Base-by-base conservation (phyloP, 1,140 invertebrate species). In the Procambarus virginalis region DNA sequence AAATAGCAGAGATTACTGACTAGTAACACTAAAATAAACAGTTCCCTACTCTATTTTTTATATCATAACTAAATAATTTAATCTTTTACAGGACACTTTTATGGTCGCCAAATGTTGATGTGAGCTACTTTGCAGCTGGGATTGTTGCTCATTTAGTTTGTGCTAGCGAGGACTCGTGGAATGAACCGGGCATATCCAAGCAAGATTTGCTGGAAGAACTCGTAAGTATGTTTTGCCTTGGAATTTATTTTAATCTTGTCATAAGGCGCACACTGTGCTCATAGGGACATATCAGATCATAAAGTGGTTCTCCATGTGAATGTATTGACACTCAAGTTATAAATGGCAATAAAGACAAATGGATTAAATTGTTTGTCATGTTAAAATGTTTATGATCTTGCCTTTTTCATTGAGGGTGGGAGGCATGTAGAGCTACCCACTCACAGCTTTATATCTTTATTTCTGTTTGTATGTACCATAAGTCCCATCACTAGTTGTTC, bases 41-140 rank as follows among this genome's bases (percentile, higher is more conserved):
- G 22, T 34, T 22, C 3, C 9, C 1, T 45, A 9, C 9, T 75
- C 4, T 76, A n/a, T 76, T 22, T 20, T 22, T 12, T 76, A 46
- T 76, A n/a, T 64, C 1, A 68, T 9, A 8, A 55, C 51, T 55
- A 55, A 55, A 55, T 9, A 17, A 51, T 68, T 46, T 79, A 51
- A 60, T n/a, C 60, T 55, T 68, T 48, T 34, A 17, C 90, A 94
- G 94, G 86, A 89, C 93, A 48, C 93, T 97, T 45, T 93, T 97
- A 75, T 94, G 95, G 92, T 96, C 96, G 2, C 93, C 95, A 60
- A 95, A 96, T 92, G 97, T 97, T 92, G 97, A 97, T 93, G 96
- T 97, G 34, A 96, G 96, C 92, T 97, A 97, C 93, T 97, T 97
- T 94, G 96, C 97, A 20, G 97, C 97, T 81, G 97, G 97, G 5